These are phyloP conservation scores for Drosophila kepulauana DNA, from an alignment of 1,140 invertebrate genomes.

Conservation along the genomic window DNA sequence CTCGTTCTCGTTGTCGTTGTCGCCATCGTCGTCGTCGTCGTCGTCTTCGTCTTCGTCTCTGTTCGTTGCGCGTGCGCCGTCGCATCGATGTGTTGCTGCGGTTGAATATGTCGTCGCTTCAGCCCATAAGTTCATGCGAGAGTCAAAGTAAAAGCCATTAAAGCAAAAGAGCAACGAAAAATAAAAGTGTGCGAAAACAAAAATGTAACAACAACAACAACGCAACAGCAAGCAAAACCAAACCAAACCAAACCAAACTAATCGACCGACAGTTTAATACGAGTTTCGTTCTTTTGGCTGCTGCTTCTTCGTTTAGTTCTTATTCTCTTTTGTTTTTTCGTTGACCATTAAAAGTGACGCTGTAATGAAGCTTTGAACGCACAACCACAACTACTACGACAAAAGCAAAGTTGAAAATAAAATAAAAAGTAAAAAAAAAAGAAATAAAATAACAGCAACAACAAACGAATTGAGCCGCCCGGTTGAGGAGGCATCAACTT, in stretches of 20 bases:
- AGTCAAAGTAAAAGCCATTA: conserved; percentile 56
- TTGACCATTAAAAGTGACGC: conserved; percentile 77
- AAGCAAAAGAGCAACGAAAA: conserved; percentile 52
- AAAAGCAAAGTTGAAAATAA: conserved; percentile 8
- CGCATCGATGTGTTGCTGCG: conserved; percentile 29
- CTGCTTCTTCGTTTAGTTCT: conserved; percentile 25
- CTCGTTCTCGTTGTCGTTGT: conserved; percentile 21
- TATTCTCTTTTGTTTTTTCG: conserved; percentile 42
- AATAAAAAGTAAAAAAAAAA: conserved; percentile 17
- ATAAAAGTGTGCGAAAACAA: conserved; percentile 76
- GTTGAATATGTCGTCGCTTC: conserved; percentile 52
- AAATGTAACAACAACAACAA: conserved; percentile 60
- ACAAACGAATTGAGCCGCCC: conserved; percentile 56
- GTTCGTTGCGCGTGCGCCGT: conserved; percentile 44
- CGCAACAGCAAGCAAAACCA: conserved; percentile 37
- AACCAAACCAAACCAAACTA: conserved; percentile 37
- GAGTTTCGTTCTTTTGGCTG: conserved; percentile 45
- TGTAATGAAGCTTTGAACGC: conserved; percentile 66
- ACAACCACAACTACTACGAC: conserved; percentile 38
- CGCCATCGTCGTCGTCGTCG: conserved; percentile 14
- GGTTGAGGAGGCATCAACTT: conserved; percentile 44
- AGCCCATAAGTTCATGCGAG: conserved; percentile 45
- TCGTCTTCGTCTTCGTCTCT: conserved; percentile 24
- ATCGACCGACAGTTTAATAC: conserved; percentile 49
- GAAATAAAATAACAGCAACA: conserved; percentile 26